A percentile compares a stretch with the other conserved stretches of the same genome.
phyloP scores from a whole-genome alignment of 2,113 vertebrate species.

The Odontesthes bonariensis region DNA sequence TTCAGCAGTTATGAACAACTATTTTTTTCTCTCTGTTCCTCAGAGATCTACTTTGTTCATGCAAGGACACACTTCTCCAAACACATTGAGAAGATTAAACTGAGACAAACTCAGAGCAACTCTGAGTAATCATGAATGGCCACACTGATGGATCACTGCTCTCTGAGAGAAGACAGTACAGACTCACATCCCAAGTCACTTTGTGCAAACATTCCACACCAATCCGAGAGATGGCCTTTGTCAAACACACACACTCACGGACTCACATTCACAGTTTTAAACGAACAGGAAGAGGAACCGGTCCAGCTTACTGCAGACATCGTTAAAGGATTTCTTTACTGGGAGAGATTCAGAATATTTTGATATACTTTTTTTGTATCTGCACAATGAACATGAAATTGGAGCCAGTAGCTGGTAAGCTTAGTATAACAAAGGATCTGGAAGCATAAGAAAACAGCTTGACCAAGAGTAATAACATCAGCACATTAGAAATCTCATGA shows the following conservation, averaged over 20 bases:
- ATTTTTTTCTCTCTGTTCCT: too few species aligned
- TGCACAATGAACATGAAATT: background rate
- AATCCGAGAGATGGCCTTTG: constrained; percentile 70
- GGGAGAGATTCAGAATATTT: background rate
- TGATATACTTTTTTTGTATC: background rate
- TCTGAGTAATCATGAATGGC: constrained; percentile 16
- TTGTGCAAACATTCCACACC: constrained; percentile 72
- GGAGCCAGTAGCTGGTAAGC: background rate
- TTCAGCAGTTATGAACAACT: too few species aligned
- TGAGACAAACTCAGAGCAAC: constrained; percentile 11
- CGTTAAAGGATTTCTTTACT: background rate
- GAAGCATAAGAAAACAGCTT: background rate
- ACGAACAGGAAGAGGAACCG: constrained; percentile 43
- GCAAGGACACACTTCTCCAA: too few species aligned
- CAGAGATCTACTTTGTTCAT: too few species aligned
- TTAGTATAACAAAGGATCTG: background rate
- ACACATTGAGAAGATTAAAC: too few species aligned
- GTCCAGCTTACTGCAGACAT: background rate
- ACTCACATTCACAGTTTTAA: constrained; percentile 38
- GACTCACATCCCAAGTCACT: constrained; percentile 30
- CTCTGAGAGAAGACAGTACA: constrained; percentile 8
- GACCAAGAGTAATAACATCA: background rate
- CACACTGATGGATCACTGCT: constrained; percentile 14
- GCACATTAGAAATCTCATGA: background rate
- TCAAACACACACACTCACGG: constrained; percentile 55